Conservation (phyloP, 1,140 invertebrate genomes). For the Apis laboriosa region DNA sequence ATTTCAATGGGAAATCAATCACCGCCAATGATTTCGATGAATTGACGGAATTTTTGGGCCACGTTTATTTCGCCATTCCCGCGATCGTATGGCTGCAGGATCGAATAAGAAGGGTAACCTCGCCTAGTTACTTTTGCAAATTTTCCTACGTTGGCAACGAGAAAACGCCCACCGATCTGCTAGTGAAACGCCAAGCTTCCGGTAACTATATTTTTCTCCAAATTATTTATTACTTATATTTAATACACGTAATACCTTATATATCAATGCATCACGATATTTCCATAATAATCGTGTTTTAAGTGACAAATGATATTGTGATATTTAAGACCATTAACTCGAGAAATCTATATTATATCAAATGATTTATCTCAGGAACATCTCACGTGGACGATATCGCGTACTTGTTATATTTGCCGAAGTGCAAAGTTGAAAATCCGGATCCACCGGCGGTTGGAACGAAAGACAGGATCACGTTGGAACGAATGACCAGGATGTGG, state of each 20-base stretch:
- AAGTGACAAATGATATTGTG: too few relatives aligned
- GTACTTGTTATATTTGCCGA: conserved; percentile 63
- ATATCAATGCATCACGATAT: too few relatives aligned
- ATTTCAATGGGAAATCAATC: conserved; percentile 72
- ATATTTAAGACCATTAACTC: too few relatives aligned
- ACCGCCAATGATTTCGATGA: conserved; percentile 60
- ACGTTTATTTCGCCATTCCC: conserved; percentile 76
- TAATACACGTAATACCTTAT: too few relatives aligned
- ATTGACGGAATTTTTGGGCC: conserved; percentile 76
- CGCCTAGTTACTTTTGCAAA: conserved; percentile 79
- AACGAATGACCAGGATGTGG: conserved; percentile 68
- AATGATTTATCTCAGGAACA: conserved; percentile 56
- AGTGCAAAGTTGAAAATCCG: neutral
- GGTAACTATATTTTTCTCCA: conserved; percentile 14
- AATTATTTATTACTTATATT: neutral
- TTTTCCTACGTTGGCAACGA: conserved; percentile 75
- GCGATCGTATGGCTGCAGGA: conserved; percentile 73
- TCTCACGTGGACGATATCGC: conserved; percentile 68
- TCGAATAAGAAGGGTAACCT: conserved; percentile 67
- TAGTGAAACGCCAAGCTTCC: neutral
- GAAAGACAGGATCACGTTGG: conserved; percentile 49
- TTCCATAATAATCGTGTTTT: too few relatives aligned
- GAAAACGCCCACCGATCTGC: conserved; percentile 39
- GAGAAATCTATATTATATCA: too few relatives aligned
- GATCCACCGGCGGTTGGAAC: conserved; percentile 19